A percentile compares a stretch with the other conserved stretches of the same genome.
phyloP scores from a whole-genome alignment of 30 jellyfish, hydroid and myxozoan genomes.

The Hydra vulgaris region DNA sequence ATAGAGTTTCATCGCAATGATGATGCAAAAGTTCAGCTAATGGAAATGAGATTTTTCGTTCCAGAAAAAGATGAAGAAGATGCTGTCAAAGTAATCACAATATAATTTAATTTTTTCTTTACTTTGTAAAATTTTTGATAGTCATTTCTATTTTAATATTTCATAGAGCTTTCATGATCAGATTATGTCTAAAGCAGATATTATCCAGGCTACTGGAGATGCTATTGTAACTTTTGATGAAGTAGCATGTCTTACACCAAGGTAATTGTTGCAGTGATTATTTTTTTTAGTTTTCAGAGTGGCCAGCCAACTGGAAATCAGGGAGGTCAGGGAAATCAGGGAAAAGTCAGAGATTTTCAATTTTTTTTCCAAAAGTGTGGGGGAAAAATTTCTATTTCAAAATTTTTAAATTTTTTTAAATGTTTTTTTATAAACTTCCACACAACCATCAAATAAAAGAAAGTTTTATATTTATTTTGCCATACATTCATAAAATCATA shows the following conservation, averaged over 20 bases:
- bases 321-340: no score
- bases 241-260: conserved; percentile 94
- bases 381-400: no score
- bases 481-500: no score
- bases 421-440: no score
- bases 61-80: conserved; percentile 71
- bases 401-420: no score
- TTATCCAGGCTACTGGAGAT: conserved; percentile 95
- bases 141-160: not conserved
- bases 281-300: not conserved
- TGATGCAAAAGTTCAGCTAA: conserved; percentile 71
- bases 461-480: no score
- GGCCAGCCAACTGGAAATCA: no score
- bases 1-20: conserved; percentile 88
- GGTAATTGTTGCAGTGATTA: conserved; percentile 14
- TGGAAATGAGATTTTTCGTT: conserved; percentile 93
- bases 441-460: no score
- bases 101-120: not conserved
- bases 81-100: conserved; percentile 64
- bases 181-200: conserved; percentile 85
- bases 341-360: no score
- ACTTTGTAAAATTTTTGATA: no score
- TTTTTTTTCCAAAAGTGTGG: no score
- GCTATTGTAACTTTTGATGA: conserved; percentile 85
- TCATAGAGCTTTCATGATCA: conserved; percentile 71